Conservation (phyloP, 2,888 invertebrate species). For the Sisyra terminalis region DNA sequence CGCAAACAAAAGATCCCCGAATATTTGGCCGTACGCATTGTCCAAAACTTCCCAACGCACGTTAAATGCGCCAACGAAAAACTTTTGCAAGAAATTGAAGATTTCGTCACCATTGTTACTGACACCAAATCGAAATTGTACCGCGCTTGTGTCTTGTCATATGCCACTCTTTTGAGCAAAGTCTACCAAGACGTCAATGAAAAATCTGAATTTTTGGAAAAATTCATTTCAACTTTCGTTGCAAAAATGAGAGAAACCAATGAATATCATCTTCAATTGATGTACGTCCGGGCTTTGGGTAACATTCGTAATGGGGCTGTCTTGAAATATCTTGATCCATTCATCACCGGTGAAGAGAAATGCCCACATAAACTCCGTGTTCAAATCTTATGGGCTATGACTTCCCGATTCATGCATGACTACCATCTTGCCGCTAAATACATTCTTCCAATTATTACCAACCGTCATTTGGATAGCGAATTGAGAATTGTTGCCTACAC, state of each 20-base stretch:
- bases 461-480: constrained; percentile 24
- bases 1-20: constrained; percentile 20
- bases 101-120: constrained; percentile 17
- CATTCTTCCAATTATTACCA: constrained; percentile 29
- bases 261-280: constrained; percentile 22
- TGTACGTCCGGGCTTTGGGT: constrained; percentile 28
- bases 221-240: constrained; percentile 16
- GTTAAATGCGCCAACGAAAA: constrained; percentile 24
- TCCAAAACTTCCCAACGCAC: constrained; percentile 26
- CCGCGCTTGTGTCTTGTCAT: constrained; percentile 26
- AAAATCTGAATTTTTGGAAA: constrained; percentile 11
- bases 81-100: constrained; percentile 22
- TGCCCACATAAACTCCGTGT: constrained; percentile 22
- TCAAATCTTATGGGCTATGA: constrained; percentile 26
- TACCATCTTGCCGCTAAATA: constrained; percentile 19
- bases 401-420: constrained; percentile 17
- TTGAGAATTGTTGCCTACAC: constrained; percentile 27
- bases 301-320: constrained; percentile 27
- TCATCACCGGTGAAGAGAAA: constrained; percentile 23
- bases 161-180: constrained; percentile 24
- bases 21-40: constrained; percentile 19
- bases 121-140: constrained; percentile 17
- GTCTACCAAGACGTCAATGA: constrained; percentile 10
- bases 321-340: constrained; percentile 24
- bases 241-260: constrained; percentile 16